Evolutionary conservation across 2,888 invertebrate species (phyloP), one percentile per base, ranked within the genome.

Genomic region (Hetaerina titia): DNA sequence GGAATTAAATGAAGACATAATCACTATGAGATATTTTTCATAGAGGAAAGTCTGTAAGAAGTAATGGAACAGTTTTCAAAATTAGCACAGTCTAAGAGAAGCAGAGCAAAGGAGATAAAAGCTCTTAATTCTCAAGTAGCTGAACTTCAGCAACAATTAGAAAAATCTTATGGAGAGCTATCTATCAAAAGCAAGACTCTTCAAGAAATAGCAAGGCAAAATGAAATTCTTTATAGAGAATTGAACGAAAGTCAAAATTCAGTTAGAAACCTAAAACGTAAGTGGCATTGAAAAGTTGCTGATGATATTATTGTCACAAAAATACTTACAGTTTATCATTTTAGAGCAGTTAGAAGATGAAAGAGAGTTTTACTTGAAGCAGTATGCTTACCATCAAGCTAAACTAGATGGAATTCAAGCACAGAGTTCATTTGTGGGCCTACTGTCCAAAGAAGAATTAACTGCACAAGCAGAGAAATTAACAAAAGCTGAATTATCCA

Each of bases 281-380:
- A 74, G 92, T 69, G 22, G 17, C 15, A 56, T 57, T 22, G n/a
- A 56, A 63, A 4, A 6, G 4, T 69, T 22, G 56, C 2, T 57
- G 56, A 13, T 9, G 11, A 8, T 2, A 57, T 4, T 15, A 22
- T 8, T 56, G 17, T 31, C 31, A 19, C 45, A 64, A 22, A 45
- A 11, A 25, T 9, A 64, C 63, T 69, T 74, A n/a, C 81, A 64
- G 8, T 11, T 92, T 92, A 57, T 92, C 25, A 92, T 56, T 92
- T 92, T 56, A 92, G 92, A 92, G 45, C 92, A 92, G 92, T 11
- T 92, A 69, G 92, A 92, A 92, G 92, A 92, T 69, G 92, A 92
- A 74, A 92, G 92, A 69, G 64, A 69, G 74, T 56, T 92, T 92
- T 57, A 69, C 31, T 13, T 56, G 0, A 45, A 92, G 13, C 92